phyloP scores from a whole-genome alignment of 2,113 vertebrate species.

The Tupaia chinensis region DNA sequence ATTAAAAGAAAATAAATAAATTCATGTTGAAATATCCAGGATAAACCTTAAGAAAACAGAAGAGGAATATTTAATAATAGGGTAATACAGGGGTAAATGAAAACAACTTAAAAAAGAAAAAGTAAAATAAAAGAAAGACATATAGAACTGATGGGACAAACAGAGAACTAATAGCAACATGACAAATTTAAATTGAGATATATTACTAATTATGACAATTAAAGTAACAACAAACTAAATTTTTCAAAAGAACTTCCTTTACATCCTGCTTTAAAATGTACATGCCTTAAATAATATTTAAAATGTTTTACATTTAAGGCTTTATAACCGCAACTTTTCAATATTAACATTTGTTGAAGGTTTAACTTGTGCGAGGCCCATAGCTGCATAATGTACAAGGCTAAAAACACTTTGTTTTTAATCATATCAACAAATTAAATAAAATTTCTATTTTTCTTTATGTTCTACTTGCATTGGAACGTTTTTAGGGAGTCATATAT shows the following conservation, averaged over 20 bases:
- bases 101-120: no score
- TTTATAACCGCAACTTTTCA: not conserved
- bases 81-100: no score
- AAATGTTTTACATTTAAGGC: not conserved
- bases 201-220: no score
- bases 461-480: constrained; percentile 7
- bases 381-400: not conserved
- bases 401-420: not conserved
- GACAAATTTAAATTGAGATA: no score
- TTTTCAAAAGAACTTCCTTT: not conserved
- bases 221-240: not conserved
- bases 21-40: no score
- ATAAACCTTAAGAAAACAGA: no score
- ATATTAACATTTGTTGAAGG: not conserved
- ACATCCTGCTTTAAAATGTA: not conserved
- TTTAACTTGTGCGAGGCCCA: not conserved
- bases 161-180: no score
- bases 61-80: no score
- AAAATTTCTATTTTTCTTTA: not conserved
- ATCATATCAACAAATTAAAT: not conserved
- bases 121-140: no score
- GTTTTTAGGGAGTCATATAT: not conserved
- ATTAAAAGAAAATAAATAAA: no score
- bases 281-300: not conserved
- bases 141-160: no score